Evolutionary conservation across 2,797 vertebrate species (phyloP), one percentile per base, ranked within the genome.

Genomic region (Dipus sagitta): DNA sequence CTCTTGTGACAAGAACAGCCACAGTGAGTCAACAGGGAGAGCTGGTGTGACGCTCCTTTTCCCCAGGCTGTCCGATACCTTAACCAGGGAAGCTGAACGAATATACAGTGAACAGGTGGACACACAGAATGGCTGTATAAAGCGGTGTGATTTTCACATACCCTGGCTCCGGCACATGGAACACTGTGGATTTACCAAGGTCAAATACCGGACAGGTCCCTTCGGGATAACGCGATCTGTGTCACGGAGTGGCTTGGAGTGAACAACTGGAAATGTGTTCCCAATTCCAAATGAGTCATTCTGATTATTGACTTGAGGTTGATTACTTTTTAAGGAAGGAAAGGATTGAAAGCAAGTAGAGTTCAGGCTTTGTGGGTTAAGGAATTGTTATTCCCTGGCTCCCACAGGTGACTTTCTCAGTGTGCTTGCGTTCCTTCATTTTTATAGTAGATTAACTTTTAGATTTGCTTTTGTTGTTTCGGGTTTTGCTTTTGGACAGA

Each of bases 251-350:
- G 60, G 7, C 91, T 88, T 88, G 86, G 91, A 92, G 30, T 68
- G 47, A 6, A 52, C 52, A 58, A 32, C 23, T n/a, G 93, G 84
- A 93, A 95, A 84, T 62, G 28, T 71, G 67, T 94, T 95, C 34
- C 75, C 91, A 93, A 54, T 75, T 96, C 86, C 91, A 86, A 11
- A 89, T 91, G 96, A 96, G 80, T 87, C 94, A 95, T 77, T 72
- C 58, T 68, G 24, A 92, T 77, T 17, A 79, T 21, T 92, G 88
- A 84, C 42, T 60, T 85, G 82, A 17, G 81, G 68, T 83, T 54
- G 28, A 68, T 79, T 68, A 28, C 42, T 90, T 83, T 88, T 26
- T n/a, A 74, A 68, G 52, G 67, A 75, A 70, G 75, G 24, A 30
- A 47, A 85, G 1, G 26, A 76, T 52, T 52, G 79, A 65, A 83